Evolutionary conservation across 2,888 invertebrate species (phyloP), one percentile per base, ranked within the genome.

Genomic region (Drosophila parthenogenetica): DNA sequence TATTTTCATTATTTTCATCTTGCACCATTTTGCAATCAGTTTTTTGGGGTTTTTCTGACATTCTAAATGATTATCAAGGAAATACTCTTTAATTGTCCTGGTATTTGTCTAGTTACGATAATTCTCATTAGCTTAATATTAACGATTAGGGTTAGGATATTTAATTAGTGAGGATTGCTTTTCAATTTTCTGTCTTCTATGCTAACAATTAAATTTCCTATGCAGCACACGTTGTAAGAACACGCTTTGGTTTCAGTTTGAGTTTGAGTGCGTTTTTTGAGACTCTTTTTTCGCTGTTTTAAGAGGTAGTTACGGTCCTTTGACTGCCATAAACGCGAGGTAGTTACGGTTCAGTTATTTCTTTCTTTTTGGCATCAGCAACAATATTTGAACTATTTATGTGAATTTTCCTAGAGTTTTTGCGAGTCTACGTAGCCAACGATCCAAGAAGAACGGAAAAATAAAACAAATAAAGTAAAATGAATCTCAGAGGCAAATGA

Each of bases 41-140:
- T 63, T 48, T 29, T 29, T 7, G 29, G 80, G 75, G 65, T 72
- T 61, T 64, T 61, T 64, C 66, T 75, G 73, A 69, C 76, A 49
- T 53, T 74, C 67, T 89, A 79, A 79, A 84, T 86, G 83, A 89
- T 86, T 86, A 85, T 89, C 84, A 72, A 71, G 82, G 65, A 69
- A 69, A 76, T 73, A 78, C 66, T 80, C 62, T 66, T 73, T 86
- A 81, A 71, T 72, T 88, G 72, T 69, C 79, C 64, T 78, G 65
- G 68, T 79, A 72, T 78, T 87, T 81, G 74, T 75, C 75, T 84
- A 83, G 62, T 64, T 69, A 66, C 71, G 49, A 62, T 73, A 68
- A 76, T 58, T 63, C 48, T 43, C 13, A 32, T 62, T 45, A 37
- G 39, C 45, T 61, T 72, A 75, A 57, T 45, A 48, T 66, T 78